Evolutionary conservation across 2,888 invertebrate species (phyloP), one percentile per base, ranked within the genome.

Genomic region (Morinoia aosen): DNA sequence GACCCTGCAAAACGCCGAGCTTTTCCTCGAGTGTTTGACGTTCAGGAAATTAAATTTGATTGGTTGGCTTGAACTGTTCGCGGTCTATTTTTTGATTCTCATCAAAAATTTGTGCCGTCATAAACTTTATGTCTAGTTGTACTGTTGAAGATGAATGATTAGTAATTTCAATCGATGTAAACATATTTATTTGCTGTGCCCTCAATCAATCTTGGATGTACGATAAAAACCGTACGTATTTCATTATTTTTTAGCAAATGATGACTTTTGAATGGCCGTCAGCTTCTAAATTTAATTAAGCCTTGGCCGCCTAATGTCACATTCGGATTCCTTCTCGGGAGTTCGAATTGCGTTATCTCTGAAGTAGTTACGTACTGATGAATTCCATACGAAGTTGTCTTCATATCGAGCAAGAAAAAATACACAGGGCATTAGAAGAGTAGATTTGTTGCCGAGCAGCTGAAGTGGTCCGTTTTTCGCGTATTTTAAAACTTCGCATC

Each of bases 1-100:
- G 76, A 76, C 76, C 76, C 76, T 76, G 76, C 76, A 76, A 76
- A 76, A 76, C 76, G 76, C 33, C 76, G 76, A 76, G 76, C 76
- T 61, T 61, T 12, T 61, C 19, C 76, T 76, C 76, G 76, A 76
- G 76, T 76, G 76, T 76, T 76, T 76, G 76, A 76, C 76, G 76
- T 76, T 33, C 76, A 76, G 76, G 76, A 76, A 76, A 76, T 76
- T 76, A 76, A 76, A 19, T 76, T 76, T 76, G 76, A 76, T 76
- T 76, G 76, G 25, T 76, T 76, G 76, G 16, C 33, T 76, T 76
- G 76, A 76, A 76, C 76, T 76, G 76, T 76, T 25, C 76, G 8
- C 16, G 25, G 16, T 76, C 33, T 76, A 19, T 76, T 76, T 76
- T 48, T 33, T 33, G 33, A 33, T 33, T 76, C 76, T 61, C 19